phyloP scores from a whole-genome alignment of 2,797 vertebrate species.

The Ptychadena robeensis region DNA sequence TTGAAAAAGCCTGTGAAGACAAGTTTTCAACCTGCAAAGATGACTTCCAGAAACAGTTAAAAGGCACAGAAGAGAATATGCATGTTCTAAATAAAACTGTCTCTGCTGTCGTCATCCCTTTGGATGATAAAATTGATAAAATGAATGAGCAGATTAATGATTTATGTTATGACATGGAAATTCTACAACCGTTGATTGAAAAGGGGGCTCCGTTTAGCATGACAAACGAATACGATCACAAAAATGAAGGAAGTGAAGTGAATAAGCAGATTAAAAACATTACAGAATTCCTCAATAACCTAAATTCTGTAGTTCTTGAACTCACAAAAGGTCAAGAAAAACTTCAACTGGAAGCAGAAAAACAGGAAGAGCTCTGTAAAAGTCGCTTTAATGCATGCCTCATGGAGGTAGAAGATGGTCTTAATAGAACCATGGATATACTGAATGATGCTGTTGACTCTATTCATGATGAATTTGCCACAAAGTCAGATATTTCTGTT shows the following conservation, averaged over 20 bases:
- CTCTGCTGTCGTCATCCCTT: constrained; percentile 69
- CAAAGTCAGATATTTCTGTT: constrained; percentile 64
- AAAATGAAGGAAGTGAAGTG: constrained; percentile 64
- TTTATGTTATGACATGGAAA: constrained; percentile 80
- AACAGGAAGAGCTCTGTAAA: constrained; percentile 67
- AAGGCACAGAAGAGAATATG: constrained; percentile 68
- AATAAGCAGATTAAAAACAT: constrained; percentile 71
- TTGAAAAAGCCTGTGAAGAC: constrained; percentile 70
- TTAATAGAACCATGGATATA: constrained; percentile 79
- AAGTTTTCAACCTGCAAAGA: constrained; percentile 71
- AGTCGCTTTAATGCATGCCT: constrained; percentile 70
- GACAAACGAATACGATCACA: constrained; percentile 63
- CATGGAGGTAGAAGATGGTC: constrained; percentile 76
- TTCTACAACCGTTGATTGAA: constrained; percentile 77
- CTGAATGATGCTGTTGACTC: constrained; percentile 78
- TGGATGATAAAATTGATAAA: constrained; percentile 73
- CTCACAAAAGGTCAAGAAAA: constrained; percentile 69
- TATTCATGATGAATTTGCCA: constrained; percentile 75
- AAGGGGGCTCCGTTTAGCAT: constrained; percentile 70
- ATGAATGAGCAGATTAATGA: constrained; percentile 80
- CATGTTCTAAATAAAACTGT: constrained; percentile 74
- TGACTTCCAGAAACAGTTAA: constrained; percentile 71
- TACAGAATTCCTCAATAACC: constrained; percentile 62
- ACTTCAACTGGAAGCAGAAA: constrained; percentile 72
- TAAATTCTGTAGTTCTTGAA: constrained; percentile 69